Evolutionary conservation across 2,888 invertebrate species (phyloP).

Genomic region (Drosophila putrida): DNA sequence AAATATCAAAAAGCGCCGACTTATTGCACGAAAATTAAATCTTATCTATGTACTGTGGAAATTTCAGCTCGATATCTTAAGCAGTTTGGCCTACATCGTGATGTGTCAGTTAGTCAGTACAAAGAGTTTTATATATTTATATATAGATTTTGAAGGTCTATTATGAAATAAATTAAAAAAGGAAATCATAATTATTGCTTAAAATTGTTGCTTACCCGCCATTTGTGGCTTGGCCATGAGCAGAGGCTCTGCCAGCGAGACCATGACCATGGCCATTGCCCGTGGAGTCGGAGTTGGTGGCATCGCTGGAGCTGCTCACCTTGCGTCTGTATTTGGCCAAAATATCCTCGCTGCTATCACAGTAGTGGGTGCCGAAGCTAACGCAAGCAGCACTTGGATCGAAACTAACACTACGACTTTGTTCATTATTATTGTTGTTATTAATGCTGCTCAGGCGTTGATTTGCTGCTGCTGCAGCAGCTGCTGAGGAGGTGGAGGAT

Average conservation of each 20-base stretch:
- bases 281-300: conserved; percentile 85
- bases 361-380: conserved; percentile 75
- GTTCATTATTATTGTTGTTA: conserved; percentile 66
- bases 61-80: too few species aligned
- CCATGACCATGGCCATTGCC: conserved; percentile 74
- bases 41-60: too few species aligned
- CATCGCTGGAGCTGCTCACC: conserved; percentile 87
- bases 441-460: conserved; percentile 61
- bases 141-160: too few species aligned
- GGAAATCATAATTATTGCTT: background rate
- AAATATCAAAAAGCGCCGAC: too few species aligned
- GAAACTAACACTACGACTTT: conserved; percentile 81
- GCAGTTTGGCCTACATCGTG: too few species aligned
- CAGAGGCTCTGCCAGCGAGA: conserved; percentile 3
- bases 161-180: too few species aligned
- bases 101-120: too few species aligned
- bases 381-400: conserved; percentile 73
- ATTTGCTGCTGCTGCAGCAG: background rate
- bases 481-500: background rate
- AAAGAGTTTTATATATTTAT: too few species aligned
- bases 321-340: conserved; percentile 95
- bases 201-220: conserved; percentile 55
- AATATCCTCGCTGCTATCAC: conserved; percentile 95
- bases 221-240: conserved; percentile 39
- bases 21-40: too few species aligned